A percentile compares a stretch with the other conserved stretches of the same genome.
These are phyloP conservation scores for Habropoda laboriosa DNA, from an alignment of 1,140 invertebrate species.

Conservation along the genomic window DNA sequence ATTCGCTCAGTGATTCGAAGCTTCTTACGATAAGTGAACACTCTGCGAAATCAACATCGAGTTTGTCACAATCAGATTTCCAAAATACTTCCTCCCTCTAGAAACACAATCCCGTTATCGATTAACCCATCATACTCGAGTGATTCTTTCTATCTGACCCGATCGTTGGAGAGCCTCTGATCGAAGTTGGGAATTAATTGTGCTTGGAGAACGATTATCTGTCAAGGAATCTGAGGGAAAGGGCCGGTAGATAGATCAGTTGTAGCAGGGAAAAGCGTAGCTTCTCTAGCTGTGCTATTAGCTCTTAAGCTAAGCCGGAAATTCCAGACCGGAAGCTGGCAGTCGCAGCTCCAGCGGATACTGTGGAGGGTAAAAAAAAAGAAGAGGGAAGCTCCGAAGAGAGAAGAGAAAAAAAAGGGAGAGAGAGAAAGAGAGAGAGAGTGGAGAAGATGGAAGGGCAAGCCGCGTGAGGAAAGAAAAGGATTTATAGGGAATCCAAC, in stretches of 20 bases:
- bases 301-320: slow-evolving; percentile 75
- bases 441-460: background rate
- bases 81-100: too few species aligned
- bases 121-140: background rate
- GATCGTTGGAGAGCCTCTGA: background rate
- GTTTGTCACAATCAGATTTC: too few species aligned
- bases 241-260: slow-evolving; percentile 36
- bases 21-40: too few species aligned
- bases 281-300: slow-evolving; percentile 67
- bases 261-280: slow-evolving; percentile 37
- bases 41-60: too few species aligned
- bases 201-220: slow-evolving; percentile 25
- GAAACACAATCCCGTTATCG: background rate
- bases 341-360: slow-evolving; percentile 29
- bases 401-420: background rate
- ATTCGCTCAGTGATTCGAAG: too few species aligned
- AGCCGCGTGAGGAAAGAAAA: slow-evolving; percentile 40
- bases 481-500: slow-evolving; percentile 71
- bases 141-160: background rate
- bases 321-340: slow-evolving; percentile 69
- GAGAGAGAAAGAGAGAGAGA: background rate
- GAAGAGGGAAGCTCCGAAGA: too few species aligned
- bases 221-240: slow-evolving; percentile 35
- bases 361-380: slow-evolving; percentile 24
- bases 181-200: slow-evolving; percentile 53